A percentile compares a stretch with the other conserved stretches of the same genome.
phyloP scores from a whole-genome alignment of 2,113 vertebrate species.

The Heloderma charlesbogerti region DNA sequence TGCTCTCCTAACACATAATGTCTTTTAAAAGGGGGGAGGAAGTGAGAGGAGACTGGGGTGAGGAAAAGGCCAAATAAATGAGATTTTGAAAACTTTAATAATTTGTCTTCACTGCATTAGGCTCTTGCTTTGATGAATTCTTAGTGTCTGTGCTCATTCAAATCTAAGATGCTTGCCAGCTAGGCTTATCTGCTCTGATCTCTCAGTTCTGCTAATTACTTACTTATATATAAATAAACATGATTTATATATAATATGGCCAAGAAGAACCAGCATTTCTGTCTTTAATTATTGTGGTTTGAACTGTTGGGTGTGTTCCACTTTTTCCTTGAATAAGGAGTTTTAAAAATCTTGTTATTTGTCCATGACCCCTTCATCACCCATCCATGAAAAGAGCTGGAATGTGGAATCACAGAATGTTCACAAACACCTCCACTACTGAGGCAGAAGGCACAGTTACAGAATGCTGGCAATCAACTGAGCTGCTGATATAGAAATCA shows the following conservation, averaged over 20 bases:
- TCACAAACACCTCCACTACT: not conserved
- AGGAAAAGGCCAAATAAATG: conserved; percentile 61
- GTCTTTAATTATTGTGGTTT: not conserved
- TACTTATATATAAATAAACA: conserved; percentile 24
- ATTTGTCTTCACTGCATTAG: conserved; percentile 43
- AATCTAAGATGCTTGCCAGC: conserved; percentile 21
- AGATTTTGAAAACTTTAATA: conserved; percentile 54
- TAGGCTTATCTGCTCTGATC: conserved; percentile 5
- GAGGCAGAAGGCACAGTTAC: not conserved
- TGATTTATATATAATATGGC: not conserved
- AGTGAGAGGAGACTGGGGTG: conserved; percentile 60
- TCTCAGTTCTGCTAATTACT: conserved; percentile 32
- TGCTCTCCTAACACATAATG: conserved; percentile 62
- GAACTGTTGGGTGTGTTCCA: not conserved
- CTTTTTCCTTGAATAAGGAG: not conserved
- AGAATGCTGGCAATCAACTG: not conserved
- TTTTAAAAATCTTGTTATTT: conserved; percentile 24
- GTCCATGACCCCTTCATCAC: not conserved
- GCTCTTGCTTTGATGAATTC: conserved; percentile 49
- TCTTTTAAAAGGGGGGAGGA: conserved; percentile 51
- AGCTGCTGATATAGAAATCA: not conserved
- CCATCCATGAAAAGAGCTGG: not conserved
- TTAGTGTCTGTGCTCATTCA: not conserved
- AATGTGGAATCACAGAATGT: not conserved
- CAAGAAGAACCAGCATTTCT: not conserved